Conservation (phyloP, 2,888 invertebrate species). For the Catocala sponsa region DNA sequence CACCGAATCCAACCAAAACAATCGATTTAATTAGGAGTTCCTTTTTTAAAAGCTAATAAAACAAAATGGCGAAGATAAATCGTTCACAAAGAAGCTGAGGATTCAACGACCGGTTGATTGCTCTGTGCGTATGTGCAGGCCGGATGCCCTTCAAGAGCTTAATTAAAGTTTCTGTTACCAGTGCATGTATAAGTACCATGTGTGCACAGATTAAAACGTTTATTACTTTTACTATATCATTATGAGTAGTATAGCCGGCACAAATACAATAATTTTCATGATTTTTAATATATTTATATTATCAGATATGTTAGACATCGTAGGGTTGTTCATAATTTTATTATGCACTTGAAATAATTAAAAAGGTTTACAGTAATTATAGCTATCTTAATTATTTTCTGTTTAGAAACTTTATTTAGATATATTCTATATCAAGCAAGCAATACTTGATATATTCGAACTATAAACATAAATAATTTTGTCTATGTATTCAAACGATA, state of each 20-base stretch:
- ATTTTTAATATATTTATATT: too few species aligned
- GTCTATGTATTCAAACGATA: too few species aligned
- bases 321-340: too few species aligned
- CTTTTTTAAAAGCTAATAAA: conserved; percentile 53
- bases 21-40: conserved; percentile 65
- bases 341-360: too few species aligned
- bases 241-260: neutral
- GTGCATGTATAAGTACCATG: conserved; percentile 40
- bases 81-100: conserved; percentile 59
- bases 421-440: too few species aligned
- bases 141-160: conserved; percentile 76
- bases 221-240: neutral
- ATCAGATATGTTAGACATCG: too few species aligned
- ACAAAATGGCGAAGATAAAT: conserved; percentile 59
- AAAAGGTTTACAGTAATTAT: too few species aligned
- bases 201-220: conserved; percentile 8
- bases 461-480: too few species aligned
- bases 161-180: conserved; percentile 60
- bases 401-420: too few species aligned
- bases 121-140: conserved; percentile 56
- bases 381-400: too few species aligned
- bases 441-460: too few species aligned
- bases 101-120: conserved; percentile 83
- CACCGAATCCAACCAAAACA: conserved; percentile 55
- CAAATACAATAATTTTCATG: too few species aligned